A percentile compares a stretch with the other conserved stretches of the same genome.
phyloP scores from a whole-genome alignment of 1,140 invertebrate species.

The Calephelis virginiensis region DNA sequence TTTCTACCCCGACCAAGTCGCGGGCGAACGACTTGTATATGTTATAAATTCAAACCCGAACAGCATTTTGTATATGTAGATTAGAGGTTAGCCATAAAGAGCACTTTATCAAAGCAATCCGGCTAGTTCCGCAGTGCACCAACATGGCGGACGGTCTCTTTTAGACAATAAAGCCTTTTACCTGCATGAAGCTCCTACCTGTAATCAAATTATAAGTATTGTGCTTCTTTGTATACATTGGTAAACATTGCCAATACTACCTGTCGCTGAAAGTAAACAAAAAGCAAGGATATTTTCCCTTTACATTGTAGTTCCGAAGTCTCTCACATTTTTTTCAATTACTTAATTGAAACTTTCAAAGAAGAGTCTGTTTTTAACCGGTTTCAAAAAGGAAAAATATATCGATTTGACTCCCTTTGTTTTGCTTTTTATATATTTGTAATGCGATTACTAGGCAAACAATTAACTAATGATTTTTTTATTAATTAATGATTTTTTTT shows the following conservation, averaged over 20 bases:
- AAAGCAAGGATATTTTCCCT: too few relatives aligned
- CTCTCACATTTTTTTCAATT: background rate
- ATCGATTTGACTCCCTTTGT: too few relatives aligned
- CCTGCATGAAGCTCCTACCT: background rate
- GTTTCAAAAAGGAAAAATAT: too few relatives aligned
- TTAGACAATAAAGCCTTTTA: slow-evolving; percentile 8
- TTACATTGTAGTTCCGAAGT: background rate
- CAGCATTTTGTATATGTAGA: slow-evolving; percentile 5
- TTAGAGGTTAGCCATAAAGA: slow-evolving; percentile 5
- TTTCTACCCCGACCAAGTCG: too few relatives aligned
- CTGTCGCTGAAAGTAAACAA: background rate
- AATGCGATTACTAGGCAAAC: too few relatives aligned
- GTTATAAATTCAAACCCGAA: background rate
- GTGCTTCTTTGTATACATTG: background rate
- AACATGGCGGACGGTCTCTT: slow-evolving; percentile 7
- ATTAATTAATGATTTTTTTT: too few relatives aligned
- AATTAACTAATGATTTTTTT: too few relatives aligned
- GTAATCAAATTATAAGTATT: slow-evolving; percentile 10
- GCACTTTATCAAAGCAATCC: slow-evolving; percentile 12
- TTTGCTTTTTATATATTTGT: too few relatives aligned
- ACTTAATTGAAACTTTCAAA: too few relatives aligned
- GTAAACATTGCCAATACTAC: slow-evolving; percentile 16
- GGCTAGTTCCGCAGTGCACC: slow-evolving; percentile 9
- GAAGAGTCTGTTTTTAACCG: too few relatives aligned
- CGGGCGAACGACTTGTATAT: too few relatives aligned